Evolutionary conservation across 2,113 vertebrate genomes (phyloP).

Genomic region (Plecotus auritus): DNA sequence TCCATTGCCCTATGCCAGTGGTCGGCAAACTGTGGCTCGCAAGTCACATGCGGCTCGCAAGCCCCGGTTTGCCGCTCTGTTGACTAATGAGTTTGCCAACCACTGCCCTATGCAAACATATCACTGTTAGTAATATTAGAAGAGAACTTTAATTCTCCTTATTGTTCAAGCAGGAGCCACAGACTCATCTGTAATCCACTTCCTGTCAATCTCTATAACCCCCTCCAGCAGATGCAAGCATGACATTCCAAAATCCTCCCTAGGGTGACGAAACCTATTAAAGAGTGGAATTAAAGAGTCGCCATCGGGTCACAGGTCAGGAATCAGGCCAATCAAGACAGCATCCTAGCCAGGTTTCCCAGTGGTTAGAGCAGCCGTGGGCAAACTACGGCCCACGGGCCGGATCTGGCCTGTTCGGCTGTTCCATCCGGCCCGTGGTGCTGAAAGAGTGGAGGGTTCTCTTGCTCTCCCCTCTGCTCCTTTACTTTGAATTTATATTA

Average conservation of each 20-base stretch:
- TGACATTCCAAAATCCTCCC: background rate
- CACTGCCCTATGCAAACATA: background rate
- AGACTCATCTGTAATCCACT: background rate
- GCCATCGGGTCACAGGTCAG: background rate
- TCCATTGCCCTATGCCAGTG: background rate
- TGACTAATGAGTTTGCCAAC: too few relatives aligned
- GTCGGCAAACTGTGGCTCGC: too few relatives aligned
- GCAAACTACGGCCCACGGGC: too few relatives aligned
- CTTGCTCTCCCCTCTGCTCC: too few relatives aligned
- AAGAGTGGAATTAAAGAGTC: background rate
- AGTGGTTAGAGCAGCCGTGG: too few relatives aligned
- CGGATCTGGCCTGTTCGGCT: too few relatives aligned
- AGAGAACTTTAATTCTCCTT: background rate
- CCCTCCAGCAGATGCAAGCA: background rate
- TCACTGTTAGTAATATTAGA: background rate
- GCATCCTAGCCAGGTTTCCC: background rate
- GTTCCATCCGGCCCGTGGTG: too few relatives aligned
- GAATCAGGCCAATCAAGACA: background rate
- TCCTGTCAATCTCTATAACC: background rate
- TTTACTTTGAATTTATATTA: too few relatives aligned
- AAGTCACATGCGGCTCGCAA: too few relatives aligned
- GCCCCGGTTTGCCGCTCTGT: too few relatives aligned
- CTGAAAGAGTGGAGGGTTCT: too few relatives aligned
- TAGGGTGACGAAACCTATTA: background rate
- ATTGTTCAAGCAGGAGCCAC: background rate